Evolutionary conservation across 2,797 vertebrate genomes (phyloP), one percentile per base, ranked within the genome.

Genomic region (Onychomys torridus): DNA sequence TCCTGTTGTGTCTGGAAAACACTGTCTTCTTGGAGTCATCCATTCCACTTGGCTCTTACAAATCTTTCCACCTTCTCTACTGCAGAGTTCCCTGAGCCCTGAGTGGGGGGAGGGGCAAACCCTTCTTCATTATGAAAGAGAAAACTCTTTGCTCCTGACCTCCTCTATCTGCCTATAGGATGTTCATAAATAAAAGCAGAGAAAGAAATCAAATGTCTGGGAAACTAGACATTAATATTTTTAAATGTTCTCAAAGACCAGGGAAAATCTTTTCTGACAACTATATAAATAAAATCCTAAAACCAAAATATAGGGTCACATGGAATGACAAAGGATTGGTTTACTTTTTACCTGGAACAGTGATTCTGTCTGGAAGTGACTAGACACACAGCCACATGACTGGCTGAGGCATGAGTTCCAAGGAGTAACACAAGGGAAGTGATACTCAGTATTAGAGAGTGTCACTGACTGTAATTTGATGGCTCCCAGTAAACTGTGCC

Each of bases 201-300:
- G 49, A 83, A 37, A 95, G 23, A 94, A 75, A 14, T 40, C 16
- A 76, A 73, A 43, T 57, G 5, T 27, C 59, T 63, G 43, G 85
- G 10, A 37, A 85, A 19, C 14, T 81, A 63, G 71, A 67, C 49
- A 90, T 65, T 65, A 59, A 67, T 75, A 59, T 85, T 52, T 69
- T 86, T 69, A 55, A 8, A 69, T 32, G 3, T 57, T 90, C 89
- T 91, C 11, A 89, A 43, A 25, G 43, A 43, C 23, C 4, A 46
- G 32, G 32, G 73, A 79, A 84, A 89, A 65, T 7, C 49, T 32
- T 76, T 73, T 40, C 52, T 73, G 37, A 71, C 46, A 83, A 69
- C 90, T 92, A 55, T 43, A 81, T 5, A 29, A 84, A 67, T 75
- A 81, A 89, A 95, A 79, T 29, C 65, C 87, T 81, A 84, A 91